Percentiles rank a stretch among this genome's conserved stretches.
These are phyloP conservation scores for Fragum sueziense DNA, from an alignment of 2,888 invertebrate genomes.

Conservation along the genomic window DNA sequence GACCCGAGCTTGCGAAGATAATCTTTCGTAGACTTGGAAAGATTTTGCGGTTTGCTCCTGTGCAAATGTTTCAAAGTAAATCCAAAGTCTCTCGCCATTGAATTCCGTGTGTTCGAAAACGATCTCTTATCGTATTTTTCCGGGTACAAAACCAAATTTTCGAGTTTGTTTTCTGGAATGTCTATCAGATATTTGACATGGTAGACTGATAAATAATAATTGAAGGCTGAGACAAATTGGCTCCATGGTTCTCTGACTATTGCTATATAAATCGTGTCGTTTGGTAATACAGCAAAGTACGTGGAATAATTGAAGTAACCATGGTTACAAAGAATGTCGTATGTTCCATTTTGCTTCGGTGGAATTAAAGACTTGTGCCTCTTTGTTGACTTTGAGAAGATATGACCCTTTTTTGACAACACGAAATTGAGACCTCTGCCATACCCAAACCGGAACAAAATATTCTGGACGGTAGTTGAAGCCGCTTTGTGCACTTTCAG, in stretches of 20 bases:
- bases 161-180: conserved; percentile 6
- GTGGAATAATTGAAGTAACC: conserved; percentile 20
- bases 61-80: neutral
- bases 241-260: conserved; percentile 14
- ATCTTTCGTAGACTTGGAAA: neutral
- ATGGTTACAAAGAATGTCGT: conserved; percentile 21
- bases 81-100: conserved; percentile 25
- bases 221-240: conserved; percentile 14
- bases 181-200: conserved; percentile 3
- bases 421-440: conserved; percentile 5
- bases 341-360: neutral
- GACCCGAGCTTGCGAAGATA: neutral
- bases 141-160: conserved; percentile 10
- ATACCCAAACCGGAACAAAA: conserved; percentile 22
- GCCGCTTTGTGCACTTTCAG: conserved; percentile 20
- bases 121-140: conserved; percentile 1
- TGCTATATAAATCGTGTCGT: conserved; percentile 17
- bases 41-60: neutral
- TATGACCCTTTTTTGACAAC: conserved; percentile 1
- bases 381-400: neutral
- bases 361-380: neutral
- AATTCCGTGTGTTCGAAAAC: conserved; percentile 21
- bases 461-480: conserved; percentile 10
- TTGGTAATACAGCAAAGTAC: conserved; percentile 11
- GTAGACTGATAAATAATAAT: conserved; percentile 4